Evolutionary conservation across 2,888 invertebrate species (phyloP), one percentile per base, ranked within the genome.

Genomic region (Troilus luridus): DNA sequence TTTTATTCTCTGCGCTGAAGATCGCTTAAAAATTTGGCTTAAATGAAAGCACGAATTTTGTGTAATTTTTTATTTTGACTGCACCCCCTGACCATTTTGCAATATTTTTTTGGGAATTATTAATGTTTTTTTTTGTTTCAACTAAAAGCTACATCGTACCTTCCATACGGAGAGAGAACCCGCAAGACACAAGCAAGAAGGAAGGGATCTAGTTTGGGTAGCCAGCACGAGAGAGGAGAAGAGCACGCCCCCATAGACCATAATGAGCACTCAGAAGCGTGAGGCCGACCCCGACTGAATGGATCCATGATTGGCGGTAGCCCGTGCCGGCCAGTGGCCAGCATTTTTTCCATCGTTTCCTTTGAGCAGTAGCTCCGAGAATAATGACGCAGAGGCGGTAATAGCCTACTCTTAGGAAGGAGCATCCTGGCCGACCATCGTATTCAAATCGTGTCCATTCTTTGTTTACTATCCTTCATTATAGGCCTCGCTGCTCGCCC

Each of bases 391-490:
- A 7, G 27, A 8, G 19, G 41, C 27, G 72, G 72, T 77, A 77
- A 77, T 77, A 77, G 72, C 17, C 17, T 7, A 19, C 27, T 77
- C 27, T 77, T 77, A 77, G 72, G 24, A 41, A 27, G 24, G 24
- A n/a, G 9, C 12, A 64, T 64, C 64, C 27, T 41, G 17, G 72
- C 27, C 72, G 9, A 77, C 41, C 72, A 41, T 77, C 67, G 9
- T 77, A 77, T 77, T 77, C 72, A 77, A 77, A 77, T 77, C 17
- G 17, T 41, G 10, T 67, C 72, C 19, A 19, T 6, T 19, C 72
- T 77, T 77, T 77, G 72, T 77, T 77, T 77, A 77, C 72, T 19
- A 9, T 41, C 72, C 72, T 77, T 77, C 72, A 77, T 77, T 77
- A 77, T 77, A 77, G 12, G 27, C 27, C 12, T 41, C 72, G 0